phyloP scores from a whole-genome alignment of 1,140 invertebrate genomes.

The Cheumatopsyche charites region DNA sequence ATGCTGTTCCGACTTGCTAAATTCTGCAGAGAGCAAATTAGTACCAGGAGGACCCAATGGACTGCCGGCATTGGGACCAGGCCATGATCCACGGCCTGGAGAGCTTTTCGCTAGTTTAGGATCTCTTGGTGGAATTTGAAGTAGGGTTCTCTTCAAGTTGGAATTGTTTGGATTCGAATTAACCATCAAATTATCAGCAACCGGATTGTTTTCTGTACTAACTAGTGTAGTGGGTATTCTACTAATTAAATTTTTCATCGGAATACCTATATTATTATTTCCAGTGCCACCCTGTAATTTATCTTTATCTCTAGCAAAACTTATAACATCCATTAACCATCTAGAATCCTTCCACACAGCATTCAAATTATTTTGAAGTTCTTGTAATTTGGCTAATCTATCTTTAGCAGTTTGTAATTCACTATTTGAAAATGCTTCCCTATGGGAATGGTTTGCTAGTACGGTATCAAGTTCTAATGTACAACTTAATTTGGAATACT shows the following conservation, averaged over 20 bases:
- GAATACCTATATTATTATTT: conserved; percentile 54
- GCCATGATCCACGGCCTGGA: conserved; percentile 80
- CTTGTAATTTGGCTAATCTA: conserved; percentile 78
- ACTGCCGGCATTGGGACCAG: conserved; percentile 68
- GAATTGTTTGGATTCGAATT: conserved; percentile 38
- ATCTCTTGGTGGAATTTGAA: conserved; percentile 75
- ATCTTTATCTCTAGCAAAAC: conserved; percentile 85
- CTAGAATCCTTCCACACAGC: conserved; percentile 88
- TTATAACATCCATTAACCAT: conserved; percentile 94
- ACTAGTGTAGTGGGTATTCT: conserved; percentile 44
- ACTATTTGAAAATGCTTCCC: conserved; percentile 90
- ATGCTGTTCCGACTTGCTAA: conserved; percentile 85
- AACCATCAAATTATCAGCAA: conserved; percentile 43
- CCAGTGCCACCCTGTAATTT: conserved; percentile 57
- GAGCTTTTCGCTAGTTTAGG: conserved; percentile 77
- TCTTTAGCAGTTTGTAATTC: conserved; percentile 87
- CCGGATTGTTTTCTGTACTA: conserved; percentile 41
- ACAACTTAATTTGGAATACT: conserved; percentile 89
- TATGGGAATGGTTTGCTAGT: conserved; percentile 87
- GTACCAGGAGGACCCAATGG: conserved; percentile 60
- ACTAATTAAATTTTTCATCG: conserved; percentile 50
- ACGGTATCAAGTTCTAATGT: conserved; percentile 91
- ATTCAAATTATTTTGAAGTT: conserved; percentile 82
- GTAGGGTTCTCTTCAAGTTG: conserved; percentile 53
- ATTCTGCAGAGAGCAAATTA: conserved; percentile 69